Base-by-base conservation (phyloP, 2,113 vertebrate genomes). In the Osmerus eperlanus region DNA sequence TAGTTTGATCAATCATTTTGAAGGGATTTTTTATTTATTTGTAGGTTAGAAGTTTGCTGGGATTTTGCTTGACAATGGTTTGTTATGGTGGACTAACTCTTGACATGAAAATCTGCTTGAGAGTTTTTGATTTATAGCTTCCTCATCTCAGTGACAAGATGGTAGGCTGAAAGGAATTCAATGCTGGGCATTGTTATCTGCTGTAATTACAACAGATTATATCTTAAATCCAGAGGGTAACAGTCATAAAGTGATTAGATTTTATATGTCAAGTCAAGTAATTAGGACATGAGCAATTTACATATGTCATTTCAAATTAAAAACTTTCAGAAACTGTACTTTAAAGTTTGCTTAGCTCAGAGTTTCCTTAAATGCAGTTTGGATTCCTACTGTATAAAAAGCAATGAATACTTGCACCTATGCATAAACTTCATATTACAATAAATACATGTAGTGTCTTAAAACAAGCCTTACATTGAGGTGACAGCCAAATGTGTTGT, bases 111-210 rank as follows among this genome's bases (percentile, higher is more conserved):
- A 66, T 71, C 32, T 71, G 72, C 67, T 69, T 71, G 68, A 65
- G 54, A 72, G 68, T 58, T 72, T 77, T 61, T 76, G 79, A 84
- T 81, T 78, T 83, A 83, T 80, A 75, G 54, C 70, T 36, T 21
- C 23, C 60, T 76, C 75, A 81, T 83, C 73, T 63, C 32, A 69
- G 19, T 78, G 76, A 70, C 68, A 74, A 69, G 73, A 73, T 64
- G 53, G 56, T 47, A 32, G 29, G 66, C 58, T 72, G 65, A 51
- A 41, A 70, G 62, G 51, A 72, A 69, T 66, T 51, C 62, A 74
- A 79, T 73, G 56, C 23, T 55, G 60, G 63, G 62, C 23, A 67
- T 62, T 13, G 53, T 69, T 67, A 67, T 77, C 68, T 66, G 62
- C 25, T 47, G 23, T 65, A 77, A 84, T 78, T 74, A 79, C 74